phyloP scores from a whole-genome alignment of 2,888 invertebrate species.

The Ptilodon capucinus region DNA sequence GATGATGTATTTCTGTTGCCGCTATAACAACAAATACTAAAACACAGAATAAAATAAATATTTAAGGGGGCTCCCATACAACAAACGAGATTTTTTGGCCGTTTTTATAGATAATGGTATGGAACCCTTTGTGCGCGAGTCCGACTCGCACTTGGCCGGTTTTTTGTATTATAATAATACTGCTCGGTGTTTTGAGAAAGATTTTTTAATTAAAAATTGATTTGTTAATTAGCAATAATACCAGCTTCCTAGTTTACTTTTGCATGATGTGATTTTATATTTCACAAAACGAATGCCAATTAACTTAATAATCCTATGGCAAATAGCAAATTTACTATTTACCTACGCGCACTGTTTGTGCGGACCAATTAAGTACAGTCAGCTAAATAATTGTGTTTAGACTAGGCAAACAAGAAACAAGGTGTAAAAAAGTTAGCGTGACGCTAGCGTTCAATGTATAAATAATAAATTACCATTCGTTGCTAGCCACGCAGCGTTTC shows the following conservation, averaged over 20 bases:
- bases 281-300: not conserved
- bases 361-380: conserved; percentile 30
- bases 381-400: conserved; percentile 28
- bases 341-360: conserved; percentile 9
- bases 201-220: too few relatives aligned
- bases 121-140: too few relatives aligned
- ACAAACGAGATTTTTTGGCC: too few relatives aligned
- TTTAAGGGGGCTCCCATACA: too few relatives aligned
- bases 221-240: not conserved
- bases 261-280: not conserved
- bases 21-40: too few relatives aligned
- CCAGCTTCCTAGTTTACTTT: too few relatives aligned
- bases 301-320: not conserved
- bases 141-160: too few relatives aligned
- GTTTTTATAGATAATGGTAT: too few relatives aligned
- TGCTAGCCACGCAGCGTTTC: conserved; percentile 7
- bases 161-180: too few relatives aligned
- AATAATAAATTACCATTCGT: conserved; percentile 23
- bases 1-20: too few relatives aligned
- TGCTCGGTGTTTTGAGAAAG: too few relatives aligned
- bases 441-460: conserved; percentile 10
- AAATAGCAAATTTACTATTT: not conserved
- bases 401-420: conserved; percentile 15
- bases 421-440: conserved; percentile 29
- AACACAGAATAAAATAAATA: too few relatives aligned